These are phyloP conservation scores for Virgularia gustaviana DNA, from an alignment of 92 coral and sea anemone species.

Conservation along the genomic window DNA sequence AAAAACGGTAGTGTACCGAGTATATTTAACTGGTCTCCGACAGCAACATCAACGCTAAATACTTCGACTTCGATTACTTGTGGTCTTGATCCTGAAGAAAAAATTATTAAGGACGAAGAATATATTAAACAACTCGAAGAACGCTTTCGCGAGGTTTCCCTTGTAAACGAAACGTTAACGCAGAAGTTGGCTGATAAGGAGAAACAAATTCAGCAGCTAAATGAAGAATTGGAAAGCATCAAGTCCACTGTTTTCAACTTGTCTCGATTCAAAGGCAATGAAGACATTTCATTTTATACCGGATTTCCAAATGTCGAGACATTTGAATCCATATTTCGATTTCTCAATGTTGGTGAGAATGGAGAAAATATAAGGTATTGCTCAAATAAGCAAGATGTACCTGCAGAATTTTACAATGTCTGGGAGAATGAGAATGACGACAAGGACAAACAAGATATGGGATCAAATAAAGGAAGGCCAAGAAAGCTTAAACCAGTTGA, in stretches of 20 bases:
- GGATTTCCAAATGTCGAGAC: constrained; percentile 59
- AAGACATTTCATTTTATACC: constrained; percentile 55
- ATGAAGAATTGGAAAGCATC: constrained; percentile 15
- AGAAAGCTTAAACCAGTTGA: constrained; percentile 45
- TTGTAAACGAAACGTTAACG: too few relatives aligned
- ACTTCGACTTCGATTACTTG: neutral
- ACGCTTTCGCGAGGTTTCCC: too few relatives aligned
- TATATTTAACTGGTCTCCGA: constrained; percentile 28
- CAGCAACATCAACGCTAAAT: constrained; percentile 33
- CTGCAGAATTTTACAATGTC: constrained; percentile 43
- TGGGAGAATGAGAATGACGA: neutral
- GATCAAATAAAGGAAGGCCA: constrained; percentile 24
- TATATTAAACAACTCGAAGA: constrained; percentile 1
- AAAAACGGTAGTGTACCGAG: constrained; percentile 29
- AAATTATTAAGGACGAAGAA: neutral
- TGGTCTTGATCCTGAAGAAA: neutral
- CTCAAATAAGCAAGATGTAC: constrained; percentile 39
- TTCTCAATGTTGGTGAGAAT: constrained; percentile 45
- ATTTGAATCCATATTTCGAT: constrained; percentile 48
- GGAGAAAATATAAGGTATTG: constrained; percentile 60
- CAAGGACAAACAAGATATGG: constrained; percentile 24
- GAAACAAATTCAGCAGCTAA: neutral
- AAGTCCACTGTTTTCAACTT: constrained; percentile 10
- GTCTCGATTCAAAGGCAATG: constrained; percentile 30
- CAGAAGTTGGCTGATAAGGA: too few relatives aligned